A percentile compares a stretch with the other conserved stretches of the same genome.
Evolutionary conservation across 2,888 invertebrate genomes (phyloP).

Genomic region (Adelognathus sp.): DNA sequence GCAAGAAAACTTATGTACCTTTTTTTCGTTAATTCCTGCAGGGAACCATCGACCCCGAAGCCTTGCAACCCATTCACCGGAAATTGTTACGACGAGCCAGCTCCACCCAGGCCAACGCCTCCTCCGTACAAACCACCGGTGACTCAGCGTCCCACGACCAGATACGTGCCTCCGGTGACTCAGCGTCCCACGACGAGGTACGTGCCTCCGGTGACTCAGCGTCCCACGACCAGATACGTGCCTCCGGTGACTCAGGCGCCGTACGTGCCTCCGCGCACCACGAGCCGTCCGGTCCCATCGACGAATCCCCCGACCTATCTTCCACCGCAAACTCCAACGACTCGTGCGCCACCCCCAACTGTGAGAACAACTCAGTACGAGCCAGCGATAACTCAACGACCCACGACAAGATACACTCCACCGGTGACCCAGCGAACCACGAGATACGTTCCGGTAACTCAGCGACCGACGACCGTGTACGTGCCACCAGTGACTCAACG

Average conservation of each 20-base stretch:
- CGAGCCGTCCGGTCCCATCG: slow-evolving; percentile 22
- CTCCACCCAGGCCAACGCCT: slow-evolving; percentile 24
- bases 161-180: slow-evolving; percentile 1
- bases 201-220: slow-evolving; percentile 39
- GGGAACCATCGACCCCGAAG: too few species aligned
- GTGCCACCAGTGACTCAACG: too few species aligned
- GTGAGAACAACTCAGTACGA: too few species aligned
- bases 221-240: slow-evolving; percentile 9
- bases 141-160: slow-evolving; percentile 22
- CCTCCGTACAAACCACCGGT: slow-evolving; percentile 12
- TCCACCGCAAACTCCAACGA: slow-evolving; percentile 5
- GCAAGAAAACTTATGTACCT: too few species aligned
- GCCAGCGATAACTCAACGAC: too few species aligned
- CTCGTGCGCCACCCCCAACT: too few species aligned
- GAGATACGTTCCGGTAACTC: not conserved
- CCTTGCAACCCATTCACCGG: not conserved
- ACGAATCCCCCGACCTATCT: slow-evolving; percentile 36
- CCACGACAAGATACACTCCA: slow-evolving; percentile 42
- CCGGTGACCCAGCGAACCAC: not conserved
- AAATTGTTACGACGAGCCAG: not conserved
- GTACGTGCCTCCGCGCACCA: slow-evolving; percentile 2
- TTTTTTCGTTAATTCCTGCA: too few species aligned
- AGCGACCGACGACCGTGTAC: too few species aligned
- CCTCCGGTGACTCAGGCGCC: slow-evolving; percentile 12
- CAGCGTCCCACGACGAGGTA: slow-evolving; percentile 15